Conservation (phyloP, 2,797 vertebrate species). For the Bradypus variegatus region DNA sequence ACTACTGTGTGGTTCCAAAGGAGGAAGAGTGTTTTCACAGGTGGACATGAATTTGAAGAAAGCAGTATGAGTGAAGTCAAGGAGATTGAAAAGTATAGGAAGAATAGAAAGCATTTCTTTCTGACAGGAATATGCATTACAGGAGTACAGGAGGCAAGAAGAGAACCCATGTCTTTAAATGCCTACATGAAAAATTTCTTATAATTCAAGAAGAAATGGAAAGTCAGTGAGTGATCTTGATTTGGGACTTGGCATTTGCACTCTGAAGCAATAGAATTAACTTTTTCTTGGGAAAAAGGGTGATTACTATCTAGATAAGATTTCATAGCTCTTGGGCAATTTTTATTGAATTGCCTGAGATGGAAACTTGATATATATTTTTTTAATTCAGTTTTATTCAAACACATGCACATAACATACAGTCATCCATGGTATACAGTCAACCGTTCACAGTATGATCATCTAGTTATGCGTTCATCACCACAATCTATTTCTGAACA, state of each 20-base stretch:
- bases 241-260: neutral
- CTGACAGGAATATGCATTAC: neutral
- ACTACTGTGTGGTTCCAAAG: no score
- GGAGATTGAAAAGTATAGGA: neutral
- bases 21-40: neutral
- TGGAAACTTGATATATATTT: neutral
- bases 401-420: no score
- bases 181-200: neutral
- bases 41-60: neutral
- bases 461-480: no score
- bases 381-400: no score
- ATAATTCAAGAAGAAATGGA: slow-evolving; percentile 15
- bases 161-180: neutral
- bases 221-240: neutral
- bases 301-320: neutral
- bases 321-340: neutral
- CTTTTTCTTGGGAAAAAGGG: slow-evolving; percentile 8
- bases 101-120: neutral
- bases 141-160: neutral
- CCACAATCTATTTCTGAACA: no score
- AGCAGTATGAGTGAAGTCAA: neutral
- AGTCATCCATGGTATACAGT: no score
- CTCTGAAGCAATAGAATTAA: neutral
- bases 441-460: no score
- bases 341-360: slow-evolving; percentile 13